Percentiles rank a stretch among this genome's conserved stretches.
phyloP scores from a whole-genome alignment of 2,113 vertebrate genomes.

The Cephalopterus ornatus region DNA sequence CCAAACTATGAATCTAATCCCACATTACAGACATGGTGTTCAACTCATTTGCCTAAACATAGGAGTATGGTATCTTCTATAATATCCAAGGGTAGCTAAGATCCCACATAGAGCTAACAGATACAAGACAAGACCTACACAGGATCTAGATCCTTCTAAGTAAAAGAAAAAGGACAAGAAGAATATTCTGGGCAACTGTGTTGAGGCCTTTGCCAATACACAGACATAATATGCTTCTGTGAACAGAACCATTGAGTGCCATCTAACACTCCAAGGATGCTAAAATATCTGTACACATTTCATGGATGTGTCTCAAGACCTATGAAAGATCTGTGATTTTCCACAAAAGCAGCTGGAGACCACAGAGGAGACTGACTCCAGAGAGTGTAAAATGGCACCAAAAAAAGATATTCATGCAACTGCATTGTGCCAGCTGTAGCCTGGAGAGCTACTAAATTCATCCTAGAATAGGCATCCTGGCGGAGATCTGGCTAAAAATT shows the following conservation, averaged over 20 bases:
- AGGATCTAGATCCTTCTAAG: background rate
- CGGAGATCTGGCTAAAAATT: background rate
- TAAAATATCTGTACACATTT: background rate
- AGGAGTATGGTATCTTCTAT: background rate
- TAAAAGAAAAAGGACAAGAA: background rate
- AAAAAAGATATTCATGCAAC: background rate
- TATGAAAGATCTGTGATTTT: background rate
- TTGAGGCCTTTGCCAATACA: background rate
- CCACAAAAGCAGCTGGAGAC: background rate
- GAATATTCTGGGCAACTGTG: background rate
- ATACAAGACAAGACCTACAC: background rate
- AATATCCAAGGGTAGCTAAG: background rate
- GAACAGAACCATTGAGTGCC: background rate
- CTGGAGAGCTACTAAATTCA: background rate
- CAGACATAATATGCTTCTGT: background rate
- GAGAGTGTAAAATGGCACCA: background rate
- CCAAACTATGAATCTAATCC: background rate
- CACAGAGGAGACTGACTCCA: background rate
- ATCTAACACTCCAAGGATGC: background rate
- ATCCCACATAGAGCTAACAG: background rate
- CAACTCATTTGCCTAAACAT: background rate
- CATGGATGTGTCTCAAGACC: background rate
- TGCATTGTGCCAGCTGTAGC: background rate
- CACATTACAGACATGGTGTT: background rate
- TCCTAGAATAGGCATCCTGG: background rate